These are phyloP conservation scores for Gymnothorax javanicus DNA, from an alignment of 2,797 vertebrate genomes.

Conservation along the genomic window DNA sequence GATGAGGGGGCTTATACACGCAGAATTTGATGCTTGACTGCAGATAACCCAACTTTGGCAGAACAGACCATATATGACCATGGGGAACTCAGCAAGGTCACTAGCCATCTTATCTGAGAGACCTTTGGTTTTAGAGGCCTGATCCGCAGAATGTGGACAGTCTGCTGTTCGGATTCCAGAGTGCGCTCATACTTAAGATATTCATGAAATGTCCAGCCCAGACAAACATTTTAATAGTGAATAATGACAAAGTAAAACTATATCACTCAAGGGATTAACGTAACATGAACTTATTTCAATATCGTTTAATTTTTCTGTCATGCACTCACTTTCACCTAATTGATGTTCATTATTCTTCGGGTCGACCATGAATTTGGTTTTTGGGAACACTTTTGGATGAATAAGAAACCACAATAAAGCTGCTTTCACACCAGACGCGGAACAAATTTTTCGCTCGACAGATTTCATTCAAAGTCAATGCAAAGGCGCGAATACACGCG, in stretches of 20 bases:
- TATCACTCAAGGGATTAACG: not conserved
- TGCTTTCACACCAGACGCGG: no score
- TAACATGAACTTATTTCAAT: conserved; percentile 3
- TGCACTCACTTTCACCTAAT: not conserved
- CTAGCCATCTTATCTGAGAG: not conserved
- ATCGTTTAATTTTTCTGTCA: not conserved
- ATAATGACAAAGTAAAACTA: not conserved
- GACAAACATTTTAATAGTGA: conserved; percentile 1
- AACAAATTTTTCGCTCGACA: no score
- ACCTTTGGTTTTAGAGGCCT: not conserved
- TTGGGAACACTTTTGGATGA: not conserved
- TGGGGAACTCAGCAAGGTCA: not conserved
- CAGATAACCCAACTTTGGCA: not conserved
- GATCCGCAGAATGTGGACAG: not conserved
- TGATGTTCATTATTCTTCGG: not conserved
- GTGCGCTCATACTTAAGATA: not conserved
- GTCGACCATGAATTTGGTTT: not conserved
- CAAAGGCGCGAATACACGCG: no score
- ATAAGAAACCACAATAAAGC: not conserved
- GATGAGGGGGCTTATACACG: not conserved
- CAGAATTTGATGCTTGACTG: not conserved
- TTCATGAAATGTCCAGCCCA: not conserved
- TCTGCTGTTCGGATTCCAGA: not conserved
- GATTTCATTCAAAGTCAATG: no score
- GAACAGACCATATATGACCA: not conserved